Evolutionary conservation across 1,140 invertebrate species (phyloP).

Genomic region (Teleogryllus occipitalis): DNA sequence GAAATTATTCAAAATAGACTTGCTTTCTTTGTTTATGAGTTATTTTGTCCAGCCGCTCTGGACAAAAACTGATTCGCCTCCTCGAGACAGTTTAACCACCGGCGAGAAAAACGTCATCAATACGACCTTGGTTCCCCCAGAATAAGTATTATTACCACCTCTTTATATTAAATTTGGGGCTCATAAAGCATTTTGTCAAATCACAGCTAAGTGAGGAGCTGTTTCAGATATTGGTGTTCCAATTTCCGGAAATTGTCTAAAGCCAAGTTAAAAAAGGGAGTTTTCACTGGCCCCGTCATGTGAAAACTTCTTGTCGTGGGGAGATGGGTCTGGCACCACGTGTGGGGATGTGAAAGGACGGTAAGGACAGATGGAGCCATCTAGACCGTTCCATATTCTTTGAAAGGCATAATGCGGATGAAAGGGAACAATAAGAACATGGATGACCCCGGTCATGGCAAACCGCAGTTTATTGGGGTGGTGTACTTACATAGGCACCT

Average conservation of each 20-base stretch:
- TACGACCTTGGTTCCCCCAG: conserved; percentile 29
- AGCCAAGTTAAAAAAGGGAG: not conserved
- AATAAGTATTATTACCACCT: conserved; percentile 33
- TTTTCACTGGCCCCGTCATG: not conserved
- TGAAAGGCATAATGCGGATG: no score
- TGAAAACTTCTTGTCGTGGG: not conserved
- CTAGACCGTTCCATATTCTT: no score
- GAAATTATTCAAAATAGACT: conserved; percentile 22
- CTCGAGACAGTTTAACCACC: conserved; percentile 27
- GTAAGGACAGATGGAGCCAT: no score
- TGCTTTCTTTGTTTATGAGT: conserved; percentile 38
- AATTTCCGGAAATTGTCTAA: not conserved
- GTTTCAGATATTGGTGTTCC: not conserved
- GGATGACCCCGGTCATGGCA: no score
- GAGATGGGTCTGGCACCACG: no score
- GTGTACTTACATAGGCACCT: no score
- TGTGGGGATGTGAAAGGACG: no score
- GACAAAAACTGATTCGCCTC: conserved; percentile 29
- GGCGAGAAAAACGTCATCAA: conserved; percentile 32
- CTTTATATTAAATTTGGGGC: conserved; percentile 34
- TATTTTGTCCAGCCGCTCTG: conserved; percentile 30
- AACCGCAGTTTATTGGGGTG: no score
- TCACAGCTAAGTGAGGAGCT: conserved; percentile 10
- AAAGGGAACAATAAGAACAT: no score
- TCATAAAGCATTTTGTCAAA: no score